Conservation (phyloP, 2,113 vertebrate species). For the Arothron firmamentum region DNA sequence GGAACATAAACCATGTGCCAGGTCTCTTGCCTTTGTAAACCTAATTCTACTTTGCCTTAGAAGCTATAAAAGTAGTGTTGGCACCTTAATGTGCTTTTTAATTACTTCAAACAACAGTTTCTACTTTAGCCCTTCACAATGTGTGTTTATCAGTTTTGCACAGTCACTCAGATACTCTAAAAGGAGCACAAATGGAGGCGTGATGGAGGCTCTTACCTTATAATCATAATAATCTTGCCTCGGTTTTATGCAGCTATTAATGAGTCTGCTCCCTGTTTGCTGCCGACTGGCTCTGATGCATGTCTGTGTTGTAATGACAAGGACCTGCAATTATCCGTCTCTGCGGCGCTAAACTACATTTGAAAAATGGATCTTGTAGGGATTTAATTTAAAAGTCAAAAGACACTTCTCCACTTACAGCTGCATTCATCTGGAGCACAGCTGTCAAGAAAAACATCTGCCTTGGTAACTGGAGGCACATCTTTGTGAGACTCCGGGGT, state of each 20-base stretch:
- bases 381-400: constrained; percentile 67
- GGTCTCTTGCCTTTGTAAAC: no score
- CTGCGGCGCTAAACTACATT: constrained; percentile 29
- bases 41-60: no score
- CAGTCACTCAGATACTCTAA: constrained; percentile 26
- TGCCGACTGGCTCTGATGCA: constrained; percentile 47
- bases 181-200: constrained; percentile 38
- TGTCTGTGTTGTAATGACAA: constrained; percentile 47
- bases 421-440: constrained; percentile 31
- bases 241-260: constrained; percentile 52
- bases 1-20: no score
- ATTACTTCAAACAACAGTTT: constrained; percentile 31
- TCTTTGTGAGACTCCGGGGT: constrained; percentile 46
- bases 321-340: constrained; percentile 56
- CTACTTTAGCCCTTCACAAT: constrained; percentile 43
- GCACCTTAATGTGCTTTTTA: constrained; percentile 28
- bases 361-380: constrained; percentile 59
- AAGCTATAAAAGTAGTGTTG: no score
- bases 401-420: constrained; percentile 22
- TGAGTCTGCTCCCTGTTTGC: constrained; percentile 36
- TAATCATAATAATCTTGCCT: constrained; percentile 43
- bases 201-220: constrained; percentile 31
- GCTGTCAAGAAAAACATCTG: constrained; percentile 52
- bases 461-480: constrained; percentile 43
- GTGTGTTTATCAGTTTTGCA: constrained; percentile 24